Percentiles rank a stretch among this genome's conserved stretches.
These are phyloP conservation scores for Spodoptera litura DNA, from an alignment of 1,140 invertebrate species.

Conservation along the genomic window DNA sequence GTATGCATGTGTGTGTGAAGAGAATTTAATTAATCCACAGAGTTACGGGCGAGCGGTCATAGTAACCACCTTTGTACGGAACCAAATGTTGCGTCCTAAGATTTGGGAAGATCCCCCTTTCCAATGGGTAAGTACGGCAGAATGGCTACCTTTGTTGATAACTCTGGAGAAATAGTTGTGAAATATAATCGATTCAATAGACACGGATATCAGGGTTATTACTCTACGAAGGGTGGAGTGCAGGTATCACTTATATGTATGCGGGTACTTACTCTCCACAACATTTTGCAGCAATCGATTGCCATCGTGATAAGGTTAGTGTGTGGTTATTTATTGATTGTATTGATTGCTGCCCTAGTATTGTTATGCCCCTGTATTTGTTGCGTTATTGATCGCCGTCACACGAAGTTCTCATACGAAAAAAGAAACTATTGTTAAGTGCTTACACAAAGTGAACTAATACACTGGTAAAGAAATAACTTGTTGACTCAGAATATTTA, in stretches of 20 bases:
- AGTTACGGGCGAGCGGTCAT: conserved; percentile 69
- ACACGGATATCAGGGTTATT: background rate
- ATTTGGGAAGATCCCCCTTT: conserved; percentile 10
- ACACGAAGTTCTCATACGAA: too few relatives aligned
- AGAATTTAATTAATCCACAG: conserved; percentile 78
- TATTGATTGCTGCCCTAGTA: too few relatives aligned
- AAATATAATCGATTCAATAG: background rate
- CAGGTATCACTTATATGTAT: background rate
- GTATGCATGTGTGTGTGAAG: conserved; percentile 26
- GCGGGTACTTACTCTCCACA: too few relatives aligned
- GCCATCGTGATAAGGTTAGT: too few relatives aligned
- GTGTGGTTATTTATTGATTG: too few relatives aligned
- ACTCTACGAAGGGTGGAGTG: background rate
- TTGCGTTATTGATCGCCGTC: too few relatives aligned
- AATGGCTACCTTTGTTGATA: conserved; percentile 21
- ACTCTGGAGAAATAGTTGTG: background rate
- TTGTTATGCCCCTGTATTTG: too few relatives aligned
- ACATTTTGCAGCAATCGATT: too few relatives aligned
- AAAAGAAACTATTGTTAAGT: too few relatives aligned
- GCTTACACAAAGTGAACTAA: too few relatives aligned
- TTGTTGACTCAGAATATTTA: too few relatives aligned
- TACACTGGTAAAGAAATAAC: too few relatives aligned
- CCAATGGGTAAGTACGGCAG: conserved; percentile 6
- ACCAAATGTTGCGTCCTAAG: conserved; percentile 16
- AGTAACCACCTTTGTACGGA: conserved; percentile 59